A percentile compares a stretch with the other conserved stretches of the same genome.
Conservation (phyloP, 2,797 vertebrate species). For the Pseudotriccus pelzelni region DNA sequence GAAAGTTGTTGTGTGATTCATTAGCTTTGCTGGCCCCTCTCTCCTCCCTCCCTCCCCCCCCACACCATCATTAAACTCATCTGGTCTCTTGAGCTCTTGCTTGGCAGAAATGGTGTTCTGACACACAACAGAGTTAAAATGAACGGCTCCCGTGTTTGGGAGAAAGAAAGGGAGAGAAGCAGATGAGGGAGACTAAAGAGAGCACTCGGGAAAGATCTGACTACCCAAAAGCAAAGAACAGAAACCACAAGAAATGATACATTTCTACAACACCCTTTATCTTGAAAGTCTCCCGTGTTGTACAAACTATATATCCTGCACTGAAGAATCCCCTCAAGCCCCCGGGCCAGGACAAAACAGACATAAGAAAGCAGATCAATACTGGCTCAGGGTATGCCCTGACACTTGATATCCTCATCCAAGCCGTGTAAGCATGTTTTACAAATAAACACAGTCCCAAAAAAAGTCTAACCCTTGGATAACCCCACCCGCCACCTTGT, state of each 20-base stretch:
- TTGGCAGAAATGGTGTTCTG: conserved; percentile 52
- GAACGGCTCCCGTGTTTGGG: neutral
- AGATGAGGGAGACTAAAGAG: neutral
- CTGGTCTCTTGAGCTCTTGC: conserved; percentile 35
- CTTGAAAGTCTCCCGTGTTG: neutral
- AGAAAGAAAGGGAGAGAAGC: neutral
- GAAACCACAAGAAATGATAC: neutral
- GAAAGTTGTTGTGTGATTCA: conserved; percentile 57
- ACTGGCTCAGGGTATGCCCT: neutral
- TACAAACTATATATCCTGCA: neutral
- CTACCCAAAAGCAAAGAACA: neutral
- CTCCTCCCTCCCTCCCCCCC: conserved; percentile 48
- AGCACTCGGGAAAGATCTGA: neutral
- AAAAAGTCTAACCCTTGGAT: conserved; percentile 61
- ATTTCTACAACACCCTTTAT: neutral
- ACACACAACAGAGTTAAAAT: conserved; percentile 1
- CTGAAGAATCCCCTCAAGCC: neutral
- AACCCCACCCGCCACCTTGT: conserved; percentile 38
- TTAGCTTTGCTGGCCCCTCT: conserved; percentile 46
- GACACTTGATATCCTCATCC: conserved; percentile 25
- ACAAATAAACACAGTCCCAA: conserved; percentile 46
- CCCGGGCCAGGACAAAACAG: neutral
- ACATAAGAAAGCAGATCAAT: conserved; percentile 19
- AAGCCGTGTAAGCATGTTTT: conserved; percentile 44
- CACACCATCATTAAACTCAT: conserved; percentile 58